Percentiles rank a stretch among this genome's conserved stretches.
These are phyloP conservation scores for Rhodinocichla rosea DNA, from an alignment of 2,113 vertebrate genomes.

Conservation along the genomic window DNA sequence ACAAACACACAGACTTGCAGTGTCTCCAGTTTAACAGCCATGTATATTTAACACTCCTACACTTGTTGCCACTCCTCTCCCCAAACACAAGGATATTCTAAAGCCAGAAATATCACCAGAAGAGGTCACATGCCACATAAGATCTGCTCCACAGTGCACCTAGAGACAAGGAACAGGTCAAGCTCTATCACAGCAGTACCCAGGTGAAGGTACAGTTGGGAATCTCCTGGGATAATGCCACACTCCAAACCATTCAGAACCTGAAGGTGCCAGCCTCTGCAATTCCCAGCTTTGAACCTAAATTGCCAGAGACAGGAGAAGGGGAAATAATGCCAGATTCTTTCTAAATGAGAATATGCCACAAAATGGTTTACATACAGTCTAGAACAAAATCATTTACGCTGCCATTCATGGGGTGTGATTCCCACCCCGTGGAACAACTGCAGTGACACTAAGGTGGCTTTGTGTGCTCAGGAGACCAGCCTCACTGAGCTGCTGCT, in stretches of 20 bases:
- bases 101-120: not conserved
- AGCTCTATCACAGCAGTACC: not conserved
- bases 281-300: not conserved
- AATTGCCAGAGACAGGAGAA: not conserved
- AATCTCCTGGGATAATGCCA: not conserved
- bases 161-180: not conserved
- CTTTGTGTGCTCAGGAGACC: not conserved
- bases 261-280: not conserved
- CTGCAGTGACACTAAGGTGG: not conserved
- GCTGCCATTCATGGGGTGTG: not conserved
- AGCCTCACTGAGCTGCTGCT: not conserved
- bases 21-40: not conserved
- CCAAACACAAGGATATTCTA: not conserved
- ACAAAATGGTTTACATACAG: not conserved
- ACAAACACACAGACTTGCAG: too few species aligned
- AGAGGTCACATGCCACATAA: not conserved
- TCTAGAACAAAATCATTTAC: not conserved
- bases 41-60: not conserved
- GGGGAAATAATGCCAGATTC: not conserved
- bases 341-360: not conserved
- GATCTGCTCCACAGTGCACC: too few species aligned
- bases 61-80: not conserved
- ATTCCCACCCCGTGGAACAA: not conserved
- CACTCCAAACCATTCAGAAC: not conserved
- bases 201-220: not conserved